Evolutionary conservation across 1,140 invertebrate genomes (phyloP).

Genomic region (Drosophila paulistorum): DNA sequence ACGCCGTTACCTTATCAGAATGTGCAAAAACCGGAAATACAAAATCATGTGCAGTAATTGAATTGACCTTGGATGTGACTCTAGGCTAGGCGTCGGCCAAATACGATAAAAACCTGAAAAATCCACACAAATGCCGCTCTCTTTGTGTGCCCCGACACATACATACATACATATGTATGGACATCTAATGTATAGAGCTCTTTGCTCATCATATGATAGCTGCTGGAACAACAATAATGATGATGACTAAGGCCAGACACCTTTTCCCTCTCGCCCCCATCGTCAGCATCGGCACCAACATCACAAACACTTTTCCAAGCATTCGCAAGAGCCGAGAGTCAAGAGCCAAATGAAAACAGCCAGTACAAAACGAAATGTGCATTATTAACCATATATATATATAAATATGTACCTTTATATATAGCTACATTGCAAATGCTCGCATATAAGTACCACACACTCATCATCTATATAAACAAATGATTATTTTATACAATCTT

Average conservation of each 20-base stretch:
- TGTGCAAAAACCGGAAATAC: slow-evolving; percentile 49
- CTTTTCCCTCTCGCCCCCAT: too few species aligned
- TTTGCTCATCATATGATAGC: slow-evolving; percentile 9
- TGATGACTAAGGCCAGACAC: slow-evolving; percentile 48
- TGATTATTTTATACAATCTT: slow-evolving; percentile 33
- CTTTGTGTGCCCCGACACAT: slow-evolving; percentile 17
- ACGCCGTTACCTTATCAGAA: slow-evolving; percentile 45
- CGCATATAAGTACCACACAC: slow-evolving; percentile 9
- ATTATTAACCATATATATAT: slow-evolving; percentile 38
- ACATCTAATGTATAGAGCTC: slow-evolving; percentile 16
- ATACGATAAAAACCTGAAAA: slow-evolving; percentile 52
- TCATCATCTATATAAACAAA: slow-evolving; percentile 26
- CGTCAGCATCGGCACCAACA: slow-evolving; percentile 31
- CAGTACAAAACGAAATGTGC: slow-evolving; percentile 68
- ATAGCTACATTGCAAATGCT: slow-evolving; percentile 5
- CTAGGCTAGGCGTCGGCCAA: slow-evolving; percentile 26
- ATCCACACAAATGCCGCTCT: slow-evolving; percentile 10
- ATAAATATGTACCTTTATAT: not conserved
- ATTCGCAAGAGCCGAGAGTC: slow-evolving; percentile 41
- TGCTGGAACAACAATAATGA: slow-evolving; percentile 28
- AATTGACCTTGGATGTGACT: slow-evolving; percentile 59
- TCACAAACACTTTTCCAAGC: slow-evolving; percentile 25
- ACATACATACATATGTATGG: slow-evolving; percentile 19
- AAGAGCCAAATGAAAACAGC: slow-evolving; percentile 32
- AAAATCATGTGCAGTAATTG: slow-evolving; percentile 53